Base-by-base conservation (phyloP, 2,888 invertebrate species). In the Morinoia aosen region DNA sequence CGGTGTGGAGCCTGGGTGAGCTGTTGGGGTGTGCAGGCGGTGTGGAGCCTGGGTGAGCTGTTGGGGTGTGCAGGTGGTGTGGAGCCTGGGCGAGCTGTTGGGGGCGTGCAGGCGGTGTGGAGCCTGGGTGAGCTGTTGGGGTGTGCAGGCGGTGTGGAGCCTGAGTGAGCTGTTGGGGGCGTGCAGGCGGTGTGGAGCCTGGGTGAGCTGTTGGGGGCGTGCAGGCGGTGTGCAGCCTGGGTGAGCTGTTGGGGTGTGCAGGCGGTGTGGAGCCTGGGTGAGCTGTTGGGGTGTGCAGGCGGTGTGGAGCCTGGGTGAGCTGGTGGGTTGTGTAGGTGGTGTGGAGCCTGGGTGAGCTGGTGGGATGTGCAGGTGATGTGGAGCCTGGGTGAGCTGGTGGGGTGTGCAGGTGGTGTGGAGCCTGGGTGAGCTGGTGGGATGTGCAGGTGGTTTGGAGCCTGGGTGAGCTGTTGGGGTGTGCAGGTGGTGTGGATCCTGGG, bases 401-500 rank as follows among this genome's bases (percentile, higher is more conserved):
- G 48, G 25, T 48, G 33, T 39, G 40, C 48, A 19, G 40, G 16
- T 7, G 14, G 90, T 90, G 40, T 90, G 39, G 90, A 90, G 90
- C 39, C 90, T 90, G 48, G 40, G 90, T 90, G 40, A 90, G 98
- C 76, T 48, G 48, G 12, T 90, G 40, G 25, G 19, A 33, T 76
- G 76, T 76, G 76, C 76, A 76, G 76, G 76, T 19, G 33, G 19
- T 94, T 7, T 94, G 94, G n/a, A 57, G 58, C 16, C 94, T 94
- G 58, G 91, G 56, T 91, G 56, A 91, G 40, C 39, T 39, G 33
- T 40, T 93, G 7, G 93, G n/a, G n/a, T n/a, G n/a, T n/a, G n/a
- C n/a, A n/a, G n/a, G n/a, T n/a, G n/a, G 99, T 99, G 99, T 99
- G 99, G 99, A 99, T 99, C 97, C 98, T 99, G 97, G 99, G 98